Conservation (phyloP, 2,888 invertebrate genomes). For the Thumatha senex region DNA sequence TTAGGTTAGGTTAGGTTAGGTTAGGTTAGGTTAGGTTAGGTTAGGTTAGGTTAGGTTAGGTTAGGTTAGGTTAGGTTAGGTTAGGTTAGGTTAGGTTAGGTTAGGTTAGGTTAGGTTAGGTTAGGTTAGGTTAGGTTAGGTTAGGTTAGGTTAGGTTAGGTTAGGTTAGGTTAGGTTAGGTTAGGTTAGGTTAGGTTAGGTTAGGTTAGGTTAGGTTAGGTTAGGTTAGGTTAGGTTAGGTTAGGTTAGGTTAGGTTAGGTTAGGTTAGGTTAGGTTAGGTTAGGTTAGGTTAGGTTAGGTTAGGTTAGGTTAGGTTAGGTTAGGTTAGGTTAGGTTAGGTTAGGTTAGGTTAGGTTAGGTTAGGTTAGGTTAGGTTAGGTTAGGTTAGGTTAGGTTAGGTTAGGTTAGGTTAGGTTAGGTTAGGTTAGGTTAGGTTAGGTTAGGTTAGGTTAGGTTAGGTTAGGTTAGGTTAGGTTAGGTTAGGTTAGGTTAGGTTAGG, state of each 20-base stretch:
- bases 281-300: slow-evolving; percentile 12
- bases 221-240: slow-evolving; percentile 23
- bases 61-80: slow-evolving; percentile 31
- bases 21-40: slow-evolving; percentile 13
- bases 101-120: slow-evolving; percentile 31
- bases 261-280: slow-evolving; percentile 22
- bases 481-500: slow-evolving; percentile 19
- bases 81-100: slow-evolving; percentile 21
- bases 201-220: slow-evolving; percentile 24
- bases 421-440: slow-evolving; percentile 25
- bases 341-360: slow-evolving; percentile 24
- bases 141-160: slow-evolving; percentile 18
- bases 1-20: slow-evolving; percentile 11
- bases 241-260: slow-evolving; percentile 26
- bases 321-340: slow-evolving; percentile 20
- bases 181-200: slow-evolving; percentile 24
- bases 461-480: slow-evolving; percentile 20
- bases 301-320: slow-evolving; percentile 13
- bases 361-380: slow-evolving; percentile 27
- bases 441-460: slow-evolving; percentile 17
- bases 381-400: slow-evolving; percentile 22
- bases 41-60: slow-evolving; percentile 11
- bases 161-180: slow-evolving; percentile 22
- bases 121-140: slow-evolving; percentile 16
- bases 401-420: slow-evolving; percentile 17